Base-by-base conservation (phyloP, 1,140 invertebrate genomes). In the Myzus persicae region DNA sequence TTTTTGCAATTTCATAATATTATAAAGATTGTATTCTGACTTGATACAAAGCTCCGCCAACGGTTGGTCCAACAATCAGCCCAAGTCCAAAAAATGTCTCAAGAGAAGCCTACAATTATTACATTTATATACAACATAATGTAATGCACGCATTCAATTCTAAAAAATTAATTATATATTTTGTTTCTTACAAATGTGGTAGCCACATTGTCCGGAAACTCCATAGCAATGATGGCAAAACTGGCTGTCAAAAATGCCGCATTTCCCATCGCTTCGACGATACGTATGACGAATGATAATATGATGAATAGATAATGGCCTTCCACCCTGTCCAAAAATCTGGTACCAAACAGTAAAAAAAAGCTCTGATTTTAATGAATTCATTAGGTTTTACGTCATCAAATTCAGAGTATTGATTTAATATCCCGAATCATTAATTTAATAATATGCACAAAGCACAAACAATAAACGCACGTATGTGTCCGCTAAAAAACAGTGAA, bases 221-320 rank as follows among this genome's bases (percentile, higher is more conserved):
- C 98, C 95, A 97, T 97, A n/a, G 98, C 98, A 87, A 99, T 98
- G 91, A 99, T 98, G 1, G 98, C 98, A 95, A 99, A 99, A 94
- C 97, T 97, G 2, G 98, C 98, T 5, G 98, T 99, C 5, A 99
- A 96, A 95, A 99, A 99, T 6, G 98, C 98, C 1, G 98, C 98
- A 94, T 98, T 98, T 42, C 98, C 98, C 95, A 98, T 95, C 1
- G 98, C 99, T 95, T 99, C 98, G n/a, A 98, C 95, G 93, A 98
- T 98, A 94, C 99, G 96, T 92, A 99, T 97, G 3, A 97, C 94
- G 95, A 99, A 98, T 94, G 98, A 98, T 90, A 98, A 95, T 22
- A 97, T 96, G 94, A 99, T 98, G 95, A 99, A 99, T 0, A 97
- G 96, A 90, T 96, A 96, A 93, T 98, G 97, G 20, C 97, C 97